Conservation (phyloP, 2,888 invertebrate species). For the Ctena decussata region DNA sequence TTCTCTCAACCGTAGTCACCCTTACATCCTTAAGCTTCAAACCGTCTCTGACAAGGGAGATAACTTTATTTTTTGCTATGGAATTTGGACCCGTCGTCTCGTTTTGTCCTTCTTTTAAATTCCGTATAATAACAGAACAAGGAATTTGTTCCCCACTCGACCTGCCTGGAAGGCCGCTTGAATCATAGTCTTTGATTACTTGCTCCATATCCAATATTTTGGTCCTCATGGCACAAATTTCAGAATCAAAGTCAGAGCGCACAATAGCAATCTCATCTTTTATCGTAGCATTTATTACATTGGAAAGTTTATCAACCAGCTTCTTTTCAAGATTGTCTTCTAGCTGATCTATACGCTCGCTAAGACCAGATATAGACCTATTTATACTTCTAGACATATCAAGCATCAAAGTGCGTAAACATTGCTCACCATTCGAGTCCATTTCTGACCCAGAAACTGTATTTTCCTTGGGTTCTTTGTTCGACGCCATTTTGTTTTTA, state of each 20-base stretch:
- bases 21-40: slow-evolving; percentile 2
- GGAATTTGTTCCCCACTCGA: no score
- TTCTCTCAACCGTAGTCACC: not conserved
- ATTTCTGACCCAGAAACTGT: no score
- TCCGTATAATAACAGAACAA: not conserved
- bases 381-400: not conserved
- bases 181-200: not conserved
- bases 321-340: not conserved
- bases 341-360: not conserved
- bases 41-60: slow-evolving; percentile 14
- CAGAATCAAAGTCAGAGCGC: not conserved
- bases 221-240: not conserved
- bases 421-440: not conserved
- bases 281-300: not conserved
- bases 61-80: slow-evolving; percentile 11
- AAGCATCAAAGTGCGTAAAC: not conserved
- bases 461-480: no score
- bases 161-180: no score
- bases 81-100: not conserved
- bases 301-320: not conserved
- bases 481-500: not conserved
- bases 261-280: not conserved
- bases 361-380: not conserved
- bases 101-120: not conserved
- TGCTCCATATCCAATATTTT: not conserved